Percentiles rank a stretch among this genome's conserved stretches.
phyloP scores from a whole-genome alignment of 1,140 invertebrate species.

The Procambarus virginalis region DNA sequence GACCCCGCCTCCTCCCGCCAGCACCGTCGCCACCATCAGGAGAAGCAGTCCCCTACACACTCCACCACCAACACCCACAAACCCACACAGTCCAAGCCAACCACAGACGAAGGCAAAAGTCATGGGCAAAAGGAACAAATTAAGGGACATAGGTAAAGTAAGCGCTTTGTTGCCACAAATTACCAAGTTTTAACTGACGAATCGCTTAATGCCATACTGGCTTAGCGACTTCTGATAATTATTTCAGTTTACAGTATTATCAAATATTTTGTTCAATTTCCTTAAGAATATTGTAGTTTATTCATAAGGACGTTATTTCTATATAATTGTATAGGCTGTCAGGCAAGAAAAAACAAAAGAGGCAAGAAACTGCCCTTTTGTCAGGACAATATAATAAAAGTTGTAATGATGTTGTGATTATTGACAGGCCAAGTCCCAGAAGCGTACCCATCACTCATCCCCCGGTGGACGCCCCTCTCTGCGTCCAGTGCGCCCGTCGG shows the following conservation, averaged over 20 bases:
- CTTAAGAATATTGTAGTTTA: no score
- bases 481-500: slow-evolving; percentile 74
- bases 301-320: no score
- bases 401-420: neutral
- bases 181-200: no score
- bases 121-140: neutral
- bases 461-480: slow-evolving; percentile 76
- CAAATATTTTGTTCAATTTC: no score
- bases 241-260: no score
- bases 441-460: slow-evolving; percentile 74
- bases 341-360: no score
- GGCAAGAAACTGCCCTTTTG: no score
- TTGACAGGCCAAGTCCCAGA: neutral
- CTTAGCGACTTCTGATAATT: no score
- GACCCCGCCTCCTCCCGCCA: no score
- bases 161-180: neutral
- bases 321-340: no score
- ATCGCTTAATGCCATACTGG: no score
- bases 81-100: neutral
- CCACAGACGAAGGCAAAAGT: neutral
- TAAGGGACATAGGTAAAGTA: neutral
- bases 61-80: neutral
- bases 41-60: neutral
- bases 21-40: neutral
- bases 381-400: no score